Conservation (phyloP, 2,113 vertebrate genomes). For the Oncorhynchus gorbuscha region DNA sequence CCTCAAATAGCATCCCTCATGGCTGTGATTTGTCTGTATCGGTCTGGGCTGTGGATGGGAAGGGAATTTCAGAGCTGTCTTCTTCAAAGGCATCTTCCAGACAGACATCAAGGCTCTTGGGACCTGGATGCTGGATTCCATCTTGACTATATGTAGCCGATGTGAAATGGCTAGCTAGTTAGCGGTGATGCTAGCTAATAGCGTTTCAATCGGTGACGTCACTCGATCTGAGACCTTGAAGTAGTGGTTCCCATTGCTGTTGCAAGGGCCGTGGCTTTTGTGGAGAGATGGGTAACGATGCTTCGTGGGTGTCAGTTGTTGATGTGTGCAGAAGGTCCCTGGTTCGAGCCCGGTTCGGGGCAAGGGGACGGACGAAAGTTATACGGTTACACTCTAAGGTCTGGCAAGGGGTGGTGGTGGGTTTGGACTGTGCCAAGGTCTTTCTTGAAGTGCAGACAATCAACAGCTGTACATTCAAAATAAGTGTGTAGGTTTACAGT, state of each 20-base stretch:
- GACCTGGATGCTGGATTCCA: not conserved
- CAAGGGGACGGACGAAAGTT: too few species aligned
- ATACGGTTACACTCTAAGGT: not conserved
- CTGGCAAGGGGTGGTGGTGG: conserved; percentile 9
- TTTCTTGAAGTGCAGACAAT: not conserved
- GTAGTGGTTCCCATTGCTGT: too few species aligned
- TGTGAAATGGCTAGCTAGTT: too few species aligned
- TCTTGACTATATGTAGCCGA: not conserved
- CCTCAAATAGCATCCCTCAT: conserved; percentile 28
- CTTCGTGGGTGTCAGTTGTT: too few species aligned
- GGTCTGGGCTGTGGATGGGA: conserved; percentile 38
- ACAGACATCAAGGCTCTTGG: not conserved
- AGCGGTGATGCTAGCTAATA: too few species aligned
- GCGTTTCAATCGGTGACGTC: too few species aligned
- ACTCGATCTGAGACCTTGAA: too few species aligned
- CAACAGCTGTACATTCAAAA: not conserved
- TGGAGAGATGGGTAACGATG: too few species aligned
- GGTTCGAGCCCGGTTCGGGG: too few species aligned
- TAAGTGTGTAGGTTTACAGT: too few species aligned
- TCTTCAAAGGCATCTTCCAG: not conserved
- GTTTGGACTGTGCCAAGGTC: not conserved
- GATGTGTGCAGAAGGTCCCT: too few species aligned
- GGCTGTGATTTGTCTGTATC: conserved; percentile 31
- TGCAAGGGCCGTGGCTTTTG: too few species aligned
- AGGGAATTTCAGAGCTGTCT: conserved; percentile 39